Percentiles rank a stretch among this genome's conserved stretches.
phyloP scores from a whole-genome alignment of 2,888 invertebrate genomes.

The Plagiodera versicolora region DNA sequence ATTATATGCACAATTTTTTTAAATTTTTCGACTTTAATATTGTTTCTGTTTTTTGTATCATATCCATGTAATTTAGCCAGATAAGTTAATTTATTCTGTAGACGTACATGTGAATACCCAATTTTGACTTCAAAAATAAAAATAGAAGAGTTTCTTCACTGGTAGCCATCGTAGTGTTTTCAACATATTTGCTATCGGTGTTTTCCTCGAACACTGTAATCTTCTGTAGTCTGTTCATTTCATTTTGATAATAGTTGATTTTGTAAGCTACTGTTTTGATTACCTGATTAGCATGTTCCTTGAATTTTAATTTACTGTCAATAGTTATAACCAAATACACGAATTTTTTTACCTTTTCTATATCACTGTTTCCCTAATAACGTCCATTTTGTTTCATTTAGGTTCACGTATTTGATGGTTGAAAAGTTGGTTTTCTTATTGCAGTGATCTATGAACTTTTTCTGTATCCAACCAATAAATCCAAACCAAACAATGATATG shows the following conservation, averaged over 20 bases:
- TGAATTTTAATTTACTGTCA: not conserved
- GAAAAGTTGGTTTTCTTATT: too few relatives aligned
- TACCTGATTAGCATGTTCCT: not conserved
- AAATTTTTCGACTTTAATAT: not conserved
- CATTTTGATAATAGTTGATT: not conserved
- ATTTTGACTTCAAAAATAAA: not conserved
- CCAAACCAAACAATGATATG: too few relatives aligned
- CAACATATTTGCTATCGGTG: too few relatives aligned
- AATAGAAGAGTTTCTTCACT: not conserved
- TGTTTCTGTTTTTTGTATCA: not conserved
- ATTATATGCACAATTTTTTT: too few relatives aligned
- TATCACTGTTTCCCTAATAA: constrained; percentile 2
- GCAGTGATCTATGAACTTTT: too few relatives aligned
- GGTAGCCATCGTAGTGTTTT: not conserved
- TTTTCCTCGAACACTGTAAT: not conserved
- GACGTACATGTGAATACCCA: too few relatives aligned
- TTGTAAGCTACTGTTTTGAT: not conserved
- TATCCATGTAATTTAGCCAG: too few relatives aligned
- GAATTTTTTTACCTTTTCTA: not conserved
- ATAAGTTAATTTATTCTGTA: too few relatives aligned
- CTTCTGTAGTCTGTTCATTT: constrained; percentile 5
- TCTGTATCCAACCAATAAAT: too few relatives aligned
- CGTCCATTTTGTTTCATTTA: not conserved
- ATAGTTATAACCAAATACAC: too few relatives aligned
- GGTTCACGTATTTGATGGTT: too few relatives aligned